These are phyloP conservation scores for Anas bahamensis DNA, from an alignment of 2,797 vertebrate species.

Conservation along the genomic window DNA sequence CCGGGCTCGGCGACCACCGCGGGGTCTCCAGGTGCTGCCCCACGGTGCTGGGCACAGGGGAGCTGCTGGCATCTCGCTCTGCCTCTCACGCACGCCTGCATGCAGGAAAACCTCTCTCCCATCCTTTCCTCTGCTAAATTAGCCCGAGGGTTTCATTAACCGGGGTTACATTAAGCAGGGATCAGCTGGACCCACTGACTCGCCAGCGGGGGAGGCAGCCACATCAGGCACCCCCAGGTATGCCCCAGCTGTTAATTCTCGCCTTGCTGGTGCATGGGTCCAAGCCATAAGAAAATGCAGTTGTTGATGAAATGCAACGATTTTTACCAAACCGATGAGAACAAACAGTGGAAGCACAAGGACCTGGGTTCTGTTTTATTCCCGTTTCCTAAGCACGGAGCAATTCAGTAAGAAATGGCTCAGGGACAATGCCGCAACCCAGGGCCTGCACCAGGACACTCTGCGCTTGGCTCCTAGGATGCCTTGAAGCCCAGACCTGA, in stretches of 20 bases:
- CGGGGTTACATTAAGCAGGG: neutral
- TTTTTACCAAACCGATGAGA: neutral
- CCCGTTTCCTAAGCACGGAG: neutral
- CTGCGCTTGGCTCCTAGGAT: neutral
- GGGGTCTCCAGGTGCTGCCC: neutral
- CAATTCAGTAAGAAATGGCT: neutral
- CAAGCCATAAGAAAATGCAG: neutral
- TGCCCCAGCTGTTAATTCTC: neutral
- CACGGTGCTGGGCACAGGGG: neutral
- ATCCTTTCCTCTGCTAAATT: neutral
- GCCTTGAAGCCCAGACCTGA: neutral
- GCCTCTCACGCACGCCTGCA: neutral
- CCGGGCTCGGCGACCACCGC: fast-evolving
- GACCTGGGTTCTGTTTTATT: neutral
- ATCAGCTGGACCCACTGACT: neutral
- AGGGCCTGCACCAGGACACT: fast-evolving
- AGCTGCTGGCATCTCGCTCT: neutral
- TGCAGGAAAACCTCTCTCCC: neutral
- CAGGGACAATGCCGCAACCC: neutral
- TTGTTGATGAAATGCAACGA: neutral
- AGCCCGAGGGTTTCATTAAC: neutral
- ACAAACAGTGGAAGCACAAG: neutral
- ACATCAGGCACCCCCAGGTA: neutral
- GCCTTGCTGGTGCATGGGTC: neutral
- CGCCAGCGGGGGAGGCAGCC: neutral